A percentile compares a stretch with the other conserved stretches of the same genome.
phyloP scores from a whole-genome alignment of 1,140 invertebrate species.

The Hydropsyche tenuis region DNA sequence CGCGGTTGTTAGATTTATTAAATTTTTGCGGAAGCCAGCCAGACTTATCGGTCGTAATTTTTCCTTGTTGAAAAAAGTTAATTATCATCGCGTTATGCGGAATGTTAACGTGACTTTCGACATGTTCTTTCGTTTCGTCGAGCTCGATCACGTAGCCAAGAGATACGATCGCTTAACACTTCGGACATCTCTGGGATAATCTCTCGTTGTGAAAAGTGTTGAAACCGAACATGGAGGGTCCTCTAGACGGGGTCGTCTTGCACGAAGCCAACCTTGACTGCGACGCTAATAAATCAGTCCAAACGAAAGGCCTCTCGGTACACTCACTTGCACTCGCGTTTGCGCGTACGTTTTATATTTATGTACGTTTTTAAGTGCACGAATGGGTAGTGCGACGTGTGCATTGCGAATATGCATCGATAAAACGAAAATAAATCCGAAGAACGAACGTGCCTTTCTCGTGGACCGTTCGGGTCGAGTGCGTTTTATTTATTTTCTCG shows the following conservation, averaged over 20 bases:
- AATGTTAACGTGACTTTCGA: too few species aligned
- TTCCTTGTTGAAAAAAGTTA: too few species aligned
- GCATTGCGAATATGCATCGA: too few species aligned
- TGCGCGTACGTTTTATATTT: neutral
- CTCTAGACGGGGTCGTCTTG: neutral
- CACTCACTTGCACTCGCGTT: conserved; percentile 1
- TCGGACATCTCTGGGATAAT: neutral
- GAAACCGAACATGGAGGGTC: neutral
- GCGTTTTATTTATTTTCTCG: too few species aligned
- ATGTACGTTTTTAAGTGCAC: too few species aligned
- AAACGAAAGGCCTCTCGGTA: conserved; percentile 18
- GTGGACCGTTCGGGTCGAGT: too few species aligned
- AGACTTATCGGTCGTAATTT: neutral
- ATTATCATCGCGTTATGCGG: too few species aligned
- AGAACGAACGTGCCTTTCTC: too few species aligned
- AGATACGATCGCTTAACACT: neutral
- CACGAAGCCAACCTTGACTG: neutral
- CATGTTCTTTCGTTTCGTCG: too few species aligned
- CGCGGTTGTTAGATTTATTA: too few species aligned
- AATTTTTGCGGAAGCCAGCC: neutral
- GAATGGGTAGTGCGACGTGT: too few species aligned
- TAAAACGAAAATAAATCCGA: too few species aligned
- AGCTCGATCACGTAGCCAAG: neutral
- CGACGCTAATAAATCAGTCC: conserved; percentile 1
- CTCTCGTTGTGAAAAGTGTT: neutral